Conservation (phyloP, 2,888 invertebrate species). For the Mayetiola destructor region DNA sequence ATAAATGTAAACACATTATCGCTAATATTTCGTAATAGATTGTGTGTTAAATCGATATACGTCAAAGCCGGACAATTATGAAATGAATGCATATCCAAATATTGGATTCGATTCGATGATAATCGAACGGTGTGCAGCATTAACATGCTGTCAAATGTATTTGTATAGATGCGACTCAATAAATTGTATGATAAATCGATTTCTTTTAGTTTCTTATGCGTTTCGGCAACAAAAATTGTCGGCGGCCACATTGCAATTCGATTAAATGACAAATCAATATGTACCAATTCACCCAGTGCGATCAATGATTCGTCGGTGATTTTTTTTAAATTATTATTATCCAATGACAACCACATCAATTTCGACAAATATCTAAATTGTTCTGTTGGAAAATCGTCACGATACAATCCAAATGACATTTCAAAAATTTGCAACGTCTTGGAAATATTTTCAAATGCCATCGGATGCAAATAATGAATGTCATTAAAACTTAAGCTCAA, state of each 20-base stretch:
- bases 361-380: constrained; percentile 57
- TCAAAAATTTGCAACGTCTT: constrained; percentile 67
- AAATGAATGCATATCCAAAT: constrained; percentile 57
- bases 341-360: constrained; percentile 69
- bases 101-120: constrained; percentile 60
- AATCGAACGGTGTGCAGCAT: constrained; percentile 65
- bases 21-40: constrained; percentile 58
- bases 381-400: constrained; percentile 62
- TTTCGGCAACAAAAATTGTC: constrained; percentile 50
- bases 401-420: constrained; percentile 70
- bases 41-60: constrained; percentile 71
- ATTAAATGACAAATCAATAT: constrained; percentile 77
- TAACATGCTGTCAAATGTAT: constrained; percentile 56
- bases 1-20: constrained; percentile 60
- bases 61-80: constrained; percentile 61
- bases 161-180: constrained; percentile 48
- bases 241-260: constrained; percentile 55
- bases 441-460: constrained; percentile 64
- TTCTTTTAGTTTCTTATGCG: constrained; percentile 59
- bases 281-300: constrained; percentile 53
- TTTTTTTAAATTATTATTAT: constrained; percentile 71
- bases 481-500: constrained; percentile 85
- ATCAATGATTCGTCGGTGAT: constrained; percentile 57
- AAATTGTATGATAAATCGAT: constrained; percentile 72
- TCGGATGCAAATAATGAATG: constrained; percentile 63